Conservation (phyloP, 2,888 invertebrate species). For the Lapara coniferarum region DNA sequence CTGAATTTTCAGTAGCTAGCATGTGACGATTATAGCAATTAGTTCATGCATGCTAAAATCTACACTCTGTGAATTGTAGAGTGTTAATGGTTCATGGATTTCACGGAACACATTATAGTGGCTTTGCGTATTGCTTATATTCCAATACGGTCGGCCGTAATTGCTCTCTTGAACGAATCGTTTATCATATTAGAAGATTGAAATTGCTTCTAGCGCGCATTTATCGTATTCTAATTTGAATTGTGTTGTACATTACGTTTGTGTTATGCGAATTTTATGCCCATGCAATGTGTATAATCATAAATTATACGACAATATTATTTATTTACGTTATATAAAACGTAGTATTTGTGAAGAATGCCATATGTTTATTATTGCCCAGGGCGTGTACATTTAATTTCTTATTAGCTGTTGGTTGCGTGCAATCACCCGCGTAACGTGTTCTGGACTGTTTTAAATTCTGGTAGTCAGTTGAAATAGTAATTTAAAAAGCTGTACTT, state of each 20-base stretch:
- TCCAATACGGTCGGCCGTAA: constrained; percentile 59
- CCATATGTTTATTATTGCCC: constrained; percentile 10
- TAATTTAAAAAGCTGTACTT: neutral
- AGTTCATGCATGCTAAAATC: constrained; percentile 19
- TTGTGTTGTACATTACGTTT: constrained; percentile 47
- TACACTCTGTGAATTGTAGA: constrained; percentile 54
- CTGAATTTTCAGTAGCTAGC: neutral
- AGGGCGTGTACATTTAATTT: constrained; percentile 2
- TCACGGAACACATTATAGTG: constrained; percentile 56
- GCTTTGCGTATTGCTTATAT: constrained; percentile 52
- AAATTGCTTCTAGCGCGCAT: constrained; percentile 58
- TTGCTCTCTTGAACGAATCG: constrained; percentile 75
- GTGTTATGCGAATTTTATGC: constrained; percentile 40
- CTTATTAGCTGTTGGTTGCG: constrained; percentile 55
- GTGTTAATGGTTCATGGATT: constrained; percentile 68
- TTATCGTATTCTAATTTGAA: constrained; percentile 57
- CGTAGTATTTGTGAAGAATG: neutral
- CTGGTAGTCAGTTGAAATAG: neutral
- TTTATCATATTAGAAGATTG: constrained; percentile 72
- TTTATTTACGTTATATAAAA: constrained; percentile 27
- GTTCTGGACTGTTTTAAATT: neutral
- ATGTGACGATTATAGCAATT: neutral
- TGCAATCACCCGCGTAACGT: constrained; percentile 45
- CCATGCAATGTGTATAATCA: constrained; percentile 34
- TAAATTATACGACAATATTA: constrained; percentile 32